Evolutionary conservation across 2,888 invertebrate genomes (phyloP), one percentile per base, ranked within the genome.

Genomic region (Pristionchus exspectatus): DNA sequence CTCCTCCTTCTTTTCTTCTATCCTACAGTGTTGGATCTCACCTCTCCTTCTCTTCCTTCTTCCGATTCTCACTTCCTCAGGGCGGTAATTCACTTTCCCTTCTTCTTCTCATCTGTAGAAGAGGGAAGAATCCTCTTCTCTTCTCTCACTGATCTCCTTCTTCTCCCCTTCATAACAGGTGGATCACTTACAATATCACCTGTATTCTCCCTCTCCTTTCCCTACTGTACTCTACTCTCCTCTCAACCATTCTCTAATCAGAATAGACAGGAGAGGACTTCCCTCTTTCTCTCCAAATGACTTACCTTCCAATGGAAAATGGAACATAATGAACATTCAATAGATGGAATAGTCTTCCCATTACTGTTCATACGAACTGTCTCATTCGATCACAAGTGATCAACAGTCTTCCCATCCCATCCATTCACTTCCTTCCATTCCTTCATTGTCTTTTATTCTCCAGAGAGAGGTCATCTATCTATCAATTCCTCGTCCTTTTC

Each of bases 61-160:
- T 59, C 59, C 59, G 59, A 59, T 59, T 59, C 59, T 59, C 59
- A 59, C 59, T 59, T 59, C 59, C 59, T 59, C 24, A 59, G 59
- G 18, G 59, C 59, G 59, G 59, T 59, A 59, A 59, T 59, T 59
- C 59, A 59, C 59, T 59, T 59, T 59, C 59, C 24, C 59, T 59
- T 59, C 59, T 59, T 59, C 59, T 59, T 59, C 59, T 59, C 59
- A 59, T 59, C 59, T 59, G 59, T 59, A 59, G 59, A 59, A 59
- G 59, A 59, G 59, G 21, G 59, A 59, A 59, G 59, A 59, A 18
- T 59, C 59, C 59, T 59, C 59, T 59, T 24, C 59, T 59, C 59
- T 24, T 59, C 44, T 59, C 59, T 59, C 2, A 59, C 24, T 24
- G 21, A 21, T 59, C 59, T 24, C 59, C 24, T 59, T 59, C 59